Conservation (phyloP, 2,888 invertebrate species). For the Oasisia sp. region DNA sequence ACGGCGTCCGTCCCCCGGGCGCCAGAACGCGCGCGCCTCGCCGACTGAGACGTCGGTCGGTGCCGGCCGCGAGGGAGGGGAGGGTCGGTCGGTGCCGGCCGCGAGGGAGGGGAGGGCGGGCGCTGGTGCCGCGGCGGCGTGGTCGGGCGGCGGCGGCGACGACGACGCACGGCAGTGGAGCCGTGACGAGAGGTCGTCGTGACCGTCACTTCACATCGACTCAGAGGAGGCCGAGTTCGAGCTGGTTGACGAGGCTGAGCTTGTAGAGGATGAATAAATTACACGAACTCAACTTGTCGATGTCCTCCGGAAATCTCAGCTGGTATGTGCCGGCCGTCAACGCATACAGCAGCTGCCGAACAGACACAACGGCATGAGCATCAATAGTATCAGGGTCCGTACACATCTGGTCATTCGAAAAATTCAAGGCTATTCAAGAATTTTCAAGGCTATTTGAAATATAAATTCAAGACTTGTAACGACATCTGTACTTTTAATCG, state of each 20-base stretch:
- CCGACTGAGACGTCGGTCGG: not conserved
- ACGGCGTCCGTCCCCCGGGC: not conserved
- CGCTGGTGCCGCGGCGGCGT: too few species aligned
- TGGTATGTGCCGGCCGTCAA: not conserved
- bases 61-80: not conserved
- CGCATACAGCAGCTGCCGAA: not conserved
- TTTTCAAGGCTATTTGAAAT: too few species aligned
- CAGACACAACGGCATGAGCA: not conserved
- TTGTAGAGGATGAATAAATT: not conserved
- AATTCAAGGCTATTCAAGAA: too few species aligned
- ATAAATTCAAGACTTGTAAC: too few species aligned
- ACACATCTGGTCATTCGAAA: too few species aligned
- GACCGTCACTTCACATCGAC: not conserved
- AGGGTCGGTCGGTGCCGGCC: not conserved
- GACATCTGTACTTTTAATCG: too few species aligned
- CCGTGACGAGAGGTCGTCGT: not conserved
- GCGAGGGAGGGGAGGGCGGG: too few species aligned
- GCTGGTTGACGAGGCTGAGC: not conserved
- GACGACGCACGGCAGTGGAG: not conserved
- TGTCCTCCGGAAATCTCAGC: not conserved
- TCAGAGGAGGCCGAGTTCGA: not conserved
- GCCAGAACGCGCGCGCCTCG: not conserved
- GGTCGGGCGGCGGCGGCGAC: not conserved
- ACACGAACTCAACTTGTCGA: not conserved
- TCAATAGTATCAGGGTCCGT: too few species aligned